Conservation (phyloP, 2,113 vertebrate genomes). For the Pseudopipra pipra region DNA sequence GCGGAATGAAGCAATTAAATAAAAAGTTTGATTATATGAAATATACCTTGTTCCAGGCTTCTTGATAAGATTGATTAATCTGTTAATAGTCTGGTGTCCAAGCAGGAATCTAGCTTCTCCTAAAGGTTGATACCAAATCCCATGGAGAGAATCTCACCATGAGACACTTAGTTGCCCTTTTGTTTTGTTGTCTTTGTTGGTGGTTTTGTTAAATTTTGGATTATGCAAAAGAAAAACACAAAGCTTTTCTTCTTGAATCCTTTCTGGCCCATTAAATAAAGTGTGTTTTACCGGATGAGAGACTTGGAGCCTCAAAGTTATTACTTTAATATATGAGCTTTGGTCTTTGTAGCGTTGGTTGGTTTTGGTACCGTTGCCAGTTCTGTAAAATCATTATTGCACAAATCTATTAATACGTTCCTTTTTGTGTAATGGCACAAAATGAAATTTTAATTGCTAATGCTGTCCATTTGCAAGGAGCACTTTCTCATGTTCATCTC, state of each 20-base stretch:
- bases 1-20: neutral
- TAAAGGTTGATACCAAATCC: neutral
- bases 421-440: neutral
- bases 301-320: neutral
- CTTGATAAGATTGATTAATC: neutral
- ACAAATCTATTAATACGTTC: neutral
- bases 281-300: neutral
- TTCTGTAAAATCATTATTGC: neutral
- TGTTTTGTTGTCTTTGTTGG: neutral
- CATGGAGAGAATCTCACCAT: neutral
- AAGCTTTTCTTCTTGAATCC: neutral
- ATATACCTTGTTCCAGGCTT: neutral
- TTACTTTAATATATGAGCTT: neutral
- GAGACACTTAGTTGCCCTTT: neutral
- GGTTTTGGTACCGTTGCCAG: neutral
- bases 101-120: neutral
- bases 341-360: neutral
- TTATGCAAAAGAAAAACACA: neutral
- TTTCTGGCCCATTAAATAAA: neutral
- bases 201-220: neutral
- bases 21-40: neutral
- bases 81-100: neutral
- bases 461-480: neutral
- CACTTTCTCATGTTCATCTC: neutral
- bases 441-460: neutral